These are phyloP conservation scores for Coptotermes formosanus DNA, from an alignment of 1,140 invertebrate species.

Conservation along the genomic window DNA sequence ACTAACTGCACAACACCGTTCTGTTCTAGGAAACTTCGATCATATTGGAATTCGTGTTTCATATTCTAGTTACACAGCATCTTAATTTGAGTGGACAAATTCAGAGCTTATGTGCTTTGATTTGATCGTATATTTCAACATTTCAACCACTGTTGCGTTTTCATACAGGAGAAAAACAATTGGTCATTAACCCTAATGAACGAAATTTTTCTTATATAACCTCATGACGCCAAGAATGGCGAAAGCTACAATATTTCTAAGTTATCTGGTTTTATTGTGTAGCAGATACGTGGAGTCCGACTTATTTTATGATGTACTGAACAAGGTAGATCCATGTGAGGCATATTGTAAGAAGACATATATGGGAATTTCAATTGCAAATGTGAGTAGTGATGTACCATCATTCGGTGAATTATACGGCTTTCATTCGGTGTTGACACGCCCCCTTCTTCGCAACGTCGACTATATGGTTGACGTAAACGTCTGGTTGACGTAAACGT, in stretches of 20 bases:
- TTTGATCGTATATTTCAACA: not conserved
- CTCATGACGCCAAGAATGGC: not conserved
- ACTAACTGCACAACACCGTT: too few relatives aligned
- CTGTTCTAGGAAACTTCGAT: not conserved
- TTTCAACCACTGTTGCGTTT: not conserved
- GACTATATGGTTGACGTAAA: too few relatives aligned
- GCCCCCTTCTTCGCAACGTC: not conserved
- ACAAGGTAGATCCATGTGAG: conserved; percentile 44
- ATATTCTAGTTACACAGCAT: not conserved
- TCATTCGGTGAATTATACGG: conserved; percentile 9
- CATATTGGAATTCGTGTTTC: not conserved
- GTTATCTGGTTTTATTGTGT: conserved; percentile 34
- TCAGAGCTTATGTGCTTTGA: not conserved
- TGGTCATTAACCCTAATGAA: not conserved
- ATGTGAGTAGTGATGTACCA: conserved; percentile 38
- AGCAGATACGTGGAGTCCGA: conserved; percentile 36
- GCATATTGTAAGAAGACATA: conserved; percentile 44
- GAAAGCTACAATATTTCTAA: not conserved
- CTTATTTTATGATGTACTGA: conserved; percentile 41
- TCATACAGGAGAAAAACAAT: not conserved
- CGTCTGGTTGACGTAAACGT: too few relatives aligned
- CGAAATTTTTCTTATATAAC: not conserved
- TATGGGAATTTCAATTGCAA: conserved; percentile 33
- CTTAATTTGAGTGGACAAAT: not conserved
- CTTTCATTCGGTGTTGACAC: not conserved